These are phyloP conservation scores for Jaculus jaculus DNA, from an alignment of 2,113 vertebrate species.

Conservation along the genomic window DNA sequence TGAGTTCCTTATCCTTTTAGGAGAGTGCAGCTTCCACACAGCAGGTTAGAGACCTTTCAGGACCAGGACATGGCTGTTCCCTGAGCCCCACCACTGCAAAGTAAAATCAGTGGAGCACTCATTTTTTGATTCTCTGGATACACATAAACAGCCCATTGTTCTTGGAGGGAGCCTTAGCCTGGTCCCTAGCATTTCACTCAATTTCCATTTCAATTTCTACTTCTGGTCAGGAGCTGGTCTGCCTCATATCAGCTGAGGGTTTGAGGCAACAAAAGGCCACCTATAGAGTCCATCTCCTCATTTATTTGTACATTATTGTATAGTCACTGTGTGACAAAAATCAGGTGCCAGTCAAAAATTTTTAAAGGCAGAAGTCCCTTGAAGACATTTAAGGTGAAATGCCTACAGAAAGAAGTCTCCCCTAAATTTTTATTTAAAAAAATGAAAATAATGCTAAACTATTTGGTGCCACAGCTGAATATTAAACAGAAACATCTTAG, in stretches of 20 bases:
- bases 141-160: conserved; percentile 14
- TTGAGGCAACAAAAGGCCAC: not conserved
- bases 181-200: conserved; percentile 1
- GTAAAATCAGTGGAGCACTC: not conserved
- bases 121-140: not conserved
- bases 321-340: conserved; percentile 9
- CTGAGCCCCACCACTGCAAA: not conserved
- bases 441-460: conserved; percentile 69
- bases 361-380: conserved; percentile 49
- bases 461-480: conserved; percentile 63
- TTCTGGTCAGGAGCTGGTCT: not conserved
- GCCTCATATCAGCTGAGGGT: conserved; percentile 19
- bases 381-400: conserved; percentile 62
- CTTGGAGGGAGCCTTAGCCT: not conserved
- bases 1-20: conserved; percentile 7
- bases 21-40: not conserved
- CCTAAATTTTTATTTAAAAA: conserved; percentile 49
- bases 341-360: conserved; percentile 48
- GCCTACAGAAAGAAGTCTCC: conserved; percentile 51
- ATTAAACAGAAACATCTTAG: conserved; percentile 75
- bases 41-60: not conserved
- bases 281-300: not conserved
- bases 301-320: conserved; percentile 49
- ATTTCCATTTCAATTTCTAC: conserved; percentile 6
- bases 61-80: not conserved